A percentile compares a stretch with the other conserved stretches of the same genome.
Evolutionary conservation across 2,113 vertebrate genomes (phyloP).

Genomic region (Struthidea cinerea): DNA sequence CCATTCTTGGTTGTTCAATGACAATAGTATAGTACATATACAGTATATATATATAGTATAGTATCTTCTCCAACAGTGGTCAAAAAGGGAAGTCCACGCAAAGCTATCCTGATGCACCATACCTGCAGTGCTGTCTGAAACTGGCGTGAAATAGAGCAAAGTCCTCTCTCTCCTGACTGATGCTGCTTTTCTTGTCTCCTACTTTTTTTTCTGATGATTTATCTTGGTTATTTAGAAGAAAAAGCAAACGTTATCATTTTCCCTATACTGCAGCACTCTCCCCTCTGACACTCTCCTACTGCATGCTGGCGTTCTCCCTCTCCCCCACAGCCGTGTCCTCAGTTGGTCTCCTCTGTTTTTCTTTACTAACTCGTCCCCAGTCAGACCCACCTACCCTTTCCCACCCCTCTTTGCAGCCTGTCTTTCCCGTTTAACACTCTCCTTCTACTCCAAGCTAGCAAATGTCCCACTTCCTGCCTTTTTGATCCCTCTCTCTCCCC

Average conservation of each 20-base stretch:
- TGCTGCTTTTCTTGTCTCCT: neutral
- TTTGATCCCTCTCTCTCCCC: neutral
- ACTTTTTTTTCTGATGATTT: neutral
- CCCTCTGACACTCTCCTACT: neutral
- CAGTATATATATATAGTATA: too few relatives aligned
- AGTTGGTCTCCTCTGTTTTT: neutral
- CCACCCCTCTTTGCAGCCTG: neutral
- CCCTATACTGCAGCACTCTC: neutral
- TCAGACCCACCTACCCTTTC: neutral
- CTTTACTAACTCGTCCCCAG: neutral
- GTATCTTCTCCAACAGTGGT: neutral
- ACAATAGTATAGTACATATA: neutral
- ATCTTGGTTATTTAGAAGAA: neutral
- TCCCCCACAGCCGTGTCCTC: neutral
- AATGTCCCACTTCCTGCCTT: neutral
- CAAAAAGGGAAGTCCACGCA: neutral
- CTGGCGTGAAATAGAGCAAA: neutral
- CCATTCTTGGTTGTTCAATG: neutral
- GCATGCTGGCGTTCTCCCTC: neutral
- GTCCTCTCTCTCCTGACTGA: neutral
- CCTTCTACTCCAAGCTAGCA: neutral
- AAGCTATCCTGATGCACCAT: neutral
- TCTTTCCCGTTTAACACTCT: neutral
- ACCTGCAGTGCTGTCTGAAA: neutral
- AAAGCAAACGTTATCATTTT: neutral